phyloP scores from a whole-genome alignment of 2,888 invertebrate species.

The Scaptomyza parva region DNA sequence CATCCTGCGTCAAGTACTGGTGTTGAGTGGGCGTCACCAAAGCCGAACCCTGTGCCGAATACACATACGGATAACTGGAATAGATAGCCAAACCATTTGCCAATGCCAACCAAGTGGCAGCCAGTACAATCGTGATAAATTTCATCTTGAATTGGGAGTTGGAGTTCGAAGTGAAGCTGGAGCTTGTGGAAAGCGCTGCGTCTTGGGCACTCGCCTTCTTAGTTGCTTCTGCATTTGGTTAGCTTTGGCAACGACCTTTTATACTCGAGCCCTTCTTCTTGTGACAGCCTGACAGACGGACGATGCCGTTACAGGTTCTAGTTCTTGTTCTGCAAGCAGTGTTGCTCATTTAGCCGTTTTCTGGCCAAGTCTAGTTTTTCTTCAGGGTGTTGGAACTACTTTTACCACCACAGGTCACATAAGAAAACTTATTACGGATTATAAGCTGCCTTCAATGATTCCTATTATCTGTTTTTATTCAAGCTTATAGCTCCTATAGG shows the following conservation, averaged over 20 bases:
- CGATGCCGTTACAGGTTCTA: slow-evolving; percentile 42
- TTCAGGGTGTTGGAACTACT: too few relatives aligned
- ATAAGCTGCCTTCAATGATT: too few relatives aligned
- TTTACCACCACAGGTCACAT: too few relatives aligned
- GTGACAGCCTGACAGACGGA: neutral
- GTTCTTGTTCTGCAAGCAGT: slow-evolving; percentile 26
- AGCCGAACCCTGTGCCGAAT: slow-evolving; percentile 76
- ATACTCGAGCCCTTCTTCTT: slow-evolving; percentile 62
- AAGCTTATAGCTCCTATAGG: too few relatives aligned
- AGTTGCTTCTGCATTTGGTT: slow-evolving; percentile 60
- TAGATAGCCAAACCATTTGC: slow-evolving; percentile 67
- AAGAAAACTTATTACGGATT: too few relatives aligned
- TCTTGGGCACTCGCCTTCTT: slow-evolving; percentile 73
- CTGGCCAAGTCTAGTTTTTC: neutral
- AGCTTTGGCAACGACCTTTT: slow-evolving; percentile 72
- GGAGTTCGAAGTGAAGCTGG: slow-evolving; percentile 3
- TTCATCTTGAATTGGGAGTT: slow-evolving; percentile 71
- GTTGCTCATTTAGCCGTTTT: neutral
- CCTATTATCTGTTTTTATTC: too few relatives aligned
- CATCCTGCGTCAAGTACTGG: slow-evolving; percentile 87
- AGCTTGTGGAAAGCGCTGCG: slow-evolving; percentile 58
- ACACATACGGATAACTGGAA: slow-evolving; percentile 67
- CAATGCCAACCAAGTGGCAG: slow-evolving; percentile 64
- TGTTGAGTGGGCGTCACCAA: slow-evolving; percentile 84
- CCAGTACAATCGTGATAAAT: slow-evolving; percentile 69